Evolutionary conservation across 2,888 invertebrate genomes (phyloP).

Genomic region (Caradrina kadenii): DNA sequence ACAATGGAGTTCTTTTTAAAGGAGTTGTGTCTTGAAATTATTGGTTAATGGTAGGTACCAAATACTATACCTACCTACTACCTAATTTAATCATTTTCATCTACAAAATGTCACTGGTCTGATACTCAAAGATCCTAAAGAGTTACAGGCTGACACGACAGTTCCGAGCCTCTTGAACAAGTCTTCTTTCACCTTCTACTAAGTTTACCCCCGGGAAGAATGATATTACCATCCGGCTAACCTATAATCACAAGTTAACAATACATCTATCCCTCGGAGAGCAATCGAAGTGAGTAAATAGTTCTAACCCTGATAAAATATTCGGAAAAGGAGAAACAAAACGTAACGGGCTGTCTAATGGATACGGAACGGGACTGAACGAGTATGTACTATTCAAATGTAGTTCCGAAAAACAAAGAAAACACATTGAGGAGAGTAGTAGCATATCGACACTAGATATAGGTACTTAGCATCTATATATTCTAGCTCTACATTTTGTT

Average conservation of each 20-base stretch:
- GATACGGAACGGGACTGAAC: slow-evolving; percentile 28
- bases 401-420: slow-evolving; percentile 27
- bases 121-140: background rate
- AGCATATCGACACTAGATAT: slow-evolving; percentile 1
- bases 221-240: background rate
- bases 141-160: background rate
- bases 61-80: no score
- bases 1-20: no score
- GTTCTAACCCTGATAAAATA: slow-evolving; percentile 17
- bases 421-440: background rate
- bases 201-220: background rate
- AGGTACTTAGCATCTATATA: no score
- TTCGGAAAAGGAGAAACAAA: slow-evolving; percentile 40
- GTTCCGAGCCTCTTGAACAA: background rate
- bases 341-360: slow-evolving; percentile 28
- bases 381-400: slow-evolving; percentile 38
- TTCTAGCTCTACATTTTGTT: no score
- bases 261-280: slow-evolving; percentile 18
- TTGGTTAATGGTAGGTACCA: no score
- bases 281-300: slow-evolving; percentile 18
- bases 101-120: no score
- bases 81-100: no score
- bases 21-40: no score
- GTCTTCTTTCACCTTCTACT: background rate
- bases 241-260: slow-evolving; percentile 8